These are phyloP conservation scores for Plectrocnemia conspersa DNA, from an alignment of 1,140 invertebrate genomes.

Conservation along the genomic window DNA sequence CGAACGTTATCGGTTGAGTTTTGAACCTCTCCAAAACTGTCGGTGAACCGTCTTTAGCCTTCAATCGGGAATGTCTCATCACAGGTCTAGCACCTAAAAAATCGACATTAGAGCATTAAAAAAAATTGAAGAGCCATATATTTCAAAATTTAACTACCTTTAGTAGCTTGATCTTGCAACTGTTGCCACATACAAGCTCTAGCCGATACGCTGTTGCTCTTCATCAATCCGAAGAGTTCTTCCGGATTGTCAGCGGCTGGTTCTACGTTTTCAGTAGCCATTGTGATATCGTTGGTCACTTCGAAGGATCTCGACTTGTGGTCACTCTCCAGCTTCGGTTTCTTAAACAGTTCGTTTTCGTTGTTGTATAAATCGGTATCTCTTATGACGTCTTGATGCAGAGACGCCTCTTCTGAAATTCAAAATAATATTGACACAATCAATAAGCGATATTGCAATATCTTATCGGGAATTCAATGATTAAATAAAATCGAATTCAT, in stretches of 20 bases:
- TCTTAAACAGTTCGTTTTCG: too few species aligned
- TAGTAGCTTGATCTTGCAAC: slow-evolving; percentile 53
- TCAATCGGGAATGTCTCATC: slow-evolving; percentile 48
- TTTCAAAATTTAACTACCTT: slow-evolving; percentile 39
- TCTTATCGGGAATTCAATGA: too few species aligned
- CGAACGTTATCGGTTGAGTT: slow-evolving; percentile 41
- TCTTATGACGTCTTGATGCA: slow-evolving; percentile 29
- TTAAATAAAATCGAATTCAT: too few species aligned
- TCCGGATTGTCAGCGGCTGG: slow-evolving; percentile 31
- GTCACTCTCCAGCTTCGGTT: too few species aligned
- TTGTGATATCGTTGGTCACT: slow-evolving; percentile 27
- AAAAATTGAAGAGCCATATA: neutral
- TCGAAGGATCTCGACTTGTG: too few species aligned
- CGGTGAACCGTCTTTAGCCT: slow-evolving; percentile 41
- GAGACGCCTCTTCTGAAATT: slow-evolving; percentile 28
- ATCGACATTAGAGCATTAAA: neutral
- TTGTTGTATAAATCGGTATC: too few species aligned
- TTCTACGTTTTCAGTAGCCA: slow-evolving; percentile 41
- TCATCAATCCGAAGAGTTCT: slow-evolving; percentile 47
- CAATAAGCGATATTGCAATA: too few species aligned
- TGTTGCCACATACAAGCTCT: slow-evolving; percentile 59
- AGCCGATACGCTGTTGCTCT: slow-evolving; percentile 58
- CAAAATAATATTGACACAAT: neutral
- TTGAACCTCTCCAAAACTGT: slow-evolving; percentile 47
- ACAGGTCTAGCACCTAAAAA: slow-evolving; percentile 46